Evolutionary conservation across 2,888 invertebrate species (phyloP), one percentile per base, ranked within the genome.

Genomic region (Myopa testacea): DNA sequence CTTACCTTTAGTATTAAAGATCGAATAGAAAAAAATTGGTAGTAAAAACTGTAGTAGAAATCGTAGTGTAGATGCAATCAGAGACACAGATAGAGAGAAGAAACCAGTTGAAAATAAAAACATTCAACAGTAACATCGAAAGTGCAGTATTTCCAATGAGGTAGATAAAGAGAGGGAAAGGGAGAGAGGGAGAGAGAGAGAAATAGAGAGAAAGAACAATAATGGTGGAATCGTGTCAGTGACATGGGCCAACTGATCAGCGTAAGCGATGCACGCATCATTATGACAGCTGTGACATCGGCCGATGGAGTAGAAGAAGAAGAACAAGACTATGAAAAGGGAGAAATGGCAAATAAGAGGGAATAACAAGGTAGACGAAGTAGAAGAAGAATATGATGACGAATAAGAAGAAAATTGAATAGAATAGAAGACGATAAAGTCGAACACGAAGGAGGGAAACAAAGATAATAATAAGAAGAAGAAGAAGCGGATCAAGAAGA

Each of bases 1-100:
- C 82, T 82, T 82, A 82, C 82, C 82, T 80, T 81, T 60, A 60
- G 12, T 60, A 63, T 10, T 70, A 70, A 19, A 55, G 16, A 34
- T n/a, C 3, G 16, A 26, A 26, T 40, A 37, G 6, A 19, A 7
- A 14, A 55, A 38, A 19, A 65, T 38, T 65, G 8, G 37, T 34
- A 37, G 19, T 45, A 10, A 45, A 26, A 26, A 26, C n/a, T 19
- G 10, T 10, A 62, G 65, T 65, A 4, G 38, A 38, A 65, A 65
- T 34, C 62, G 75, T 58, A 26, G 10, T 60, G 26, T 65, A 50
- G 71, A 26, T 63, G 38, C 50, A 37, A 37, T 38, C 16, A 62
- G 10, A 5, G 37, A 65, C 14, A 72, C n/a, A 34, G 37, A 60
- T 12, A 40, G 14, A 71, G n/a, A n/a, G 12, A 62, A 16, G 7